Evolutionary conservation across 2,797 vertebrate genomes (phyloP), one percentile per base, ranked within the genome.

Genomic region (Crocidura indochinensis): DNA sequence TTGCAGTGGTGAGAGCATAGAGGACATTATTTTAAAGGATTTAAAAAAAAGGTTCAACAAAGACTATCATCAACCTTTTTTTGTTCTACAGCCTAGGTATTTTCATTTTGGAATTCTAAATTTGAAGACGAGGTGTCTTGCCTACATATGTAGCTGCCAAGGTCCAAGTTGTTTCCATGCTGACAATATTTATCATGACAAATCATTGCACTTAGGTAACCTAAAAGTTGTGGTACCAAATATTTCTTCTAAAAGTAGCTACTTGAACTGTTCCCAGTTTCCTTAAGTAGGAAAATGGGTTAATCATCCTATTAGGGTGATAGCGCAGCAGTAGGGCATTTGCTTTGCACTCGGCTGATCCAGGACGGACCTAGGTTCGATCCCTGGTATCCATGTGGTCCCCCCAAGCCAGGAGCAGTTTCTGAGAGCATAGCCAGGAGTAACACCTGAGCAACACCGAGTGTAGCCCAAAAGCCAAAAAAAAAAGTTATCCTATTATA

Each of bases 201-300:
- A 15, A 56, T 56, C 38, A 38, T 38, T 38, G 38, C 38, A 56
- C 62, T 65, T 26, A 65, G 27, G 62, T 65, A 27, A 27, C 62
- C 27, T 65, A 65, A 65, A 64, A 64, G 46, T 26, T 82, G 47
- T 82, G 87, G 46, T 83, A 2, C 87, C 29, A 77, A 86, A 90
- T 64, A 62, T 4, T 38, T 69, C 29, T 53, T 85, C 2, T 47
- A 26, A 26, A 89, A 62, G 22, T 29, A 38, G 83, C 19, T 85
- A 94, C 82, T 82, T 90, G 27, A 62, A 20, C 71, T 62, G 46
- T 92, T 90, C 78, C 69, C 65, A 77, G 38, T 53, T 88, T 88
- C 81, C 69, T 64, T 87, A 20, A 11, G 4, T 74, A 86, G 46
- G 46, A 91, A 49, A 72, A 53, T 84, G 12, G 47, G 31, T 84